Evolutionary conservation across 1,140 invertebrate species (phyloP).

Genomic region (Meloidogyne floridensis): DNA sequence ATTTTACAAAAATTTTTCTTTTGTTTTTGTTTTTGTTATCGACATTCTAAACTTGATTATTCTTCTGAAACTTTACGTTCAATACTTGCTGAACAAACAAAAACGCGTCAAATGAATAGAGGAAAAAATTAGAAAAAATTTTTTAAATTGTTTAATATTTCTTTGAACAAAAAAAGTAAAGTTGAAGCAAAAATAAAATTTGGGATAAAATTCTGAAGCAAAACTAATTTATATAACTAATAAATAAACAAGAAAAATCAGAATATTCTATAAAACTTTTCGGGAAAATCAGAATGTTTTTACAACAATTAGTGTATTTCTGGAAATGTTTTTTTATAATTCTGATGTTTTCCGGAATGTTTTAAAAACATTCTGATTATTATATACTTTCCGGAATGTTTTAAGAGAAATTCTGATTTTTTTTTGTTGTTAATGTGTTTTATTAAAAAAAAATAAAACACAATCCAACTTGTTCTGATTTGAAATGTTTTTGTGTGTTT

Average conservation of each 20-base stretch:
- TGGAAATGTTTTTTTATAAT: background rate
- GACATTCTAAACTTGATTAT: constrained; percentile 36
- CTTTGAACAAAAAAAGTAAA: background rate
- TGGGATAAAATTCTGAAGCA: too few relatives aligned
- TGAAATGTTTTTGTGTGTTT: too few relatives aligned
- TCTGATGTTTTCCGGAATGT: background rate
- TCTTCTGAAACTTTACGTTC: constrained; percentile 48
- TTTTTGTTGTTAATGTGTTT: too few relatives aligned
- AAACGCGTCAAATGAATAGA: constrained; percentile 37
- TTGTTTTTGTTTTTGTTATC: background rate
- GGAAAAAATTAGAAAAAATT: background rate
- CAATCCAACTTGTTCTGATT: too few relatives aligned
- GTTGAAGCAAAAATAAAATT: background rate
- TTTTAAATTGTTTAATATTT: too few relatives aligned
- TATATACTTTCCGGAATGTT: background rate
- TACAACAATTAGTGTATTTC: too few relatives aligned
- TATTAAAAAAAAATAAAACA: too few relatives aligned
- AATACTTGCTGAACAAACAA: constrained; percentile 51
- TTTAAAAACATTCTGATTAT: background rate
- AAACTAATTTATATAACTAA: too few relatives aligned
- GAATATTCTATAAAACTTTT: too few relatives aligned
- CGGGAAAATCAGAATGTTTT: too few relatives aligned
- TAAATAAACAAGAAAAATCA: too few relatives aligned
- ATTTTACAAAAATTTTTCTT: background rate
- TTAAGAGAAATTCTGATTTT: too few relatives aligned